Conservation (phyloP, 1,140 invertebrate species). For the Euwallacea similis region DNA sequence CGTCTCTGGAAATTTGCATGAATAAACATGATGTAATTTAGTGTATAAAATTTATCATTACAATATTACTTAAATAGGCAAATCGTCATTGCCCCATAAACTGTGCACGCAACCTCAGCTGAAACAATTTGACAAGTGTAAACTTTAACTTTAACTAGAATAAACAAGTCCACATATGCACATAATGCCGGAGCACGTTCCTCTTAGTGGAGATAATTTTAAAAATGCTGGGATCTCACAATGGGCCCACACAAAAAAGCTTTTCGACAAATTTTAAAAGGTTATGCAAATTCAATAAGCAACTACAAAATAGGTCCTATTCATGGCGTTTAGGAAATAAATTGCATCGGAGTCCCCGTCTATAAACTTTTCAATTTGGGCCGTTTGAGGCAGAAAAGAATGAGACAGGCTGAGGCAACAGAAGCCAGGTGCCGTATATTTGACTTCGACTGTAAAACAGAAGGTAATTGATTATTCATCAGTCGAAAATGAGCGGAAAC, state of each 20-base stretch:
- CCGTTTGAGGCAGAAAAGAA: conserved; percentile 35
- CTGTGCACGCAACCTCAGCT: too few relatives aligned
- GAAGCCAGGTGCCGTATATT: conserved; percentile 31
- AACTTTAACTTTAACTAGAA: too few relatives aligned
- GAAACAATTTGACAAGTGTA: too few relatives aligned
- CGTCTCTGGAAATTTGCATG: too few relatives aligned
- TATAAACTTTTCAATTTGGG: conserved; percentile 37
- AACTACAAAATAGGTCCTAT: conserved; percentile 24
- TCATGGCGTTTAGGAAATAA: conserved; percentile 20
- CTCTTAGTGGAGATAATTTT: neutral
- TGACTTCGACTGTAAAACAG: conserved; percentile 33
- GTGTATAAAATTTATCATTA: too few relatives aligned
- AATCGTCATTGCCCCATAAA: too few relatives aligned
- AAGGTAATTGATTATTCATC: conserved; percentile 37
- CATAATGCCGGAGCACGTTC: neutral
- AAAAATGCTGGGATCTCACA: neutral
- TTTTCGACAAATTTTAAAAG: conserved; percentile 23
- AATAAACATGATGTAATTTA: too few relatives aligned
- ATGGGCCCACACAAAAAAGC: neutral
- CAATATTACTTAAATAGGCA: too few relatives aligned
- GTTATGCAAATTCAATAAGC: conserved; percentile 24
- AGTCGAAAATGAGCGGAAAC: conserved; percentile 24
- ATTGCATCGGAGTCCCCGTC: conserved; percentile 22
- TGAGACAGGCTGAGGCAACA: conserved; percentile 29
- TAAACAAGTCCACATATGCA: neutral